Evolutionary conservation across 2,888 invertebrate species (phyloP).

Genomic region (Magallana nippona): DNA sequence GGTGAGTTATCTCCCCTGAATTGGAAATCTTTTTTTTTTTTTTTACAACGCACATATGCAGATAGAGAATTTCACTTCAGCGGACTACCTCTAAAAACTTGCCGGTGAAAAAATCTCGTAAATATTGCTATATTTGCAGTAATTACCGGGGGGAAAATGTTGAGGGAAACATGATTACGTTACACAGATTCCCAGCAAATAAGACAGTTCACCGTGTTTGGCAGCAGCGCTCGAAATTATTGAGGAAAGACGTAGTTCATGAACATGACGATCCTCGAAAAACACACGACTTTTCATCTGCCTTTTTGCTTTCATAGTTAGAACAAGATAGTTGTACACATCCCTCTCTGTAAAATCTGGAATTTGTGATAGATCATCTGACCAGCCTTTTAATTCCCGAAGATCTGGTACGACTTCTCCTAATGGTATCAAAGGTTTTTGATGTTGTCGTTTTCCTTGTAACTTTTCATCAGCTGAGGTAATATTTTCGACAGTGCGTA

Average conservation of each 20-base stretch:
- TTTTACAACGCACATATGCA: too few species aligned
- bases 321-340: conserved; percentile 37
- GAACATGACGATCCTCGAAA: conserved; percentile 41
- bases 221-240: too few species aligned
- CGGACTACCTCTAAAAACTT: too few species aligned
- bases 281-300: conserved; percentile 10
- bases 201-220: too few species aligned
- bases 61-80: too few species aligned
- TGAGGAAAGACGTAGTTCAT: background rate
- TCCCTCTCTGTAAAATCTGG: conserved; percentile 41
- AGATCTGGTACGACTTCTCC: conserved; percentile 25
- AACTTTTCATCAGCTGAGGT: background rate
- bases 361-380: conserved; percentile 1
- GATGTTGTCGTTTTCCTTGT: background rate
- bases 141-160: too few species aligned
- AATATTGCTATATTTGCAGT: too few species aligned
- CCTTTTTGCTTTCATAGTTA: conserved; percentile 32
- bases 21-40: too few species aligned
- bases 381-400: background rate
- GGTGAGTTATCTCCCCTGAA: too few species aligned
- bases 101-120: too few species aligned
- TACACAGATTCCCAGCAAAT: too few species aligned
- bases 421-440: conserved; percentile 18
- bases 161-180: too few species aligned
- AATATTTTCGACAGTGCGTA: background rate